Base-by-base conservation (phyloP, 2,113 vertebrate genomes). In the Anhinga anhinga region DNA sequence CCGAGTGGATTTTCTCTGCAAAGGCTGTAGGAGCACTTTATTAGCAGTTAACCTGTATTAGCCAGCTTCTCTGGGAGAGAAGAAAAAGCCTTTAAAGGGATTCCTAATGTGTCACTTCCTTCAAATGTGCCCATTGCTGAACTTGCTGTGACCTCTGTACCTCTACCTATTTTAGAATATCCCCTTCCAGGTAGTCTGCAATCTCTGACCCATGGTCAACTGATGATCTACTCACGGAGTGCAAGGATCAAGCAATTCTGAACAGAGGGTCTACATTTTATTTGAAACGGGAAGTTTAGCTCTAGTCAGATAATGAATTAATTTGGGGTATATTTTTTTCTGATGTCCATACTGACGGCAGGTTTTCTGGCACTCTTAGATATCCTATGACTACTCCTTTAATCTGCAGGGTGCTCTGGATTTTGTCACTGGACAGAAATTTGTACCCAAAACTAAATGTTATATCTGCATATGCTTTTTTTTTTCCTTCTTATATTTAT, bases 341-440 rank as follows among this genome's bases (percentile, higher is more conserved):
- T 4, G 0, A 4, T 70, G 65, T 65, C 65, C 61, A 11, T 52
- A 26, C 36, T 85, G 40, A 61, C 49, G 85, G 49, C 53, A 80
- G 61, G 79, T 84, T 94, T 94, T 73, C 70, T 95, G 91, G 91
- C 92, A 93, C 77, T 72, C 65, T 86, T 72, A 84, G 55, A 69
- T 65, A 79, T 45, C 77, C 73, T 94, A 2, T 95, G 95, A 96
- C 94, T 84, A 40, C 59, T 85, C 34, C 34, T 67, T 67, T 90
- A 90, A 91, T 94, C 40, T n/a, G 2, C 47, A 74, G 76, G 77
- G 81, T 82, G 66, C 56, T 96, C 95, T 95, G 91, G 93, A 76
- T 92, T 91, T 92, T 92, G 65, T 97, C 97, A 97, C 42, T 2
- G 3, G 40, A n/a, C 73, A 96, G 88, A 96, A 91, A 87, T 89